Evolutionary conservation across 1,140 invertebrate species (phyloP), one percentile per base, ranked within the genome.

Genomic region (Drosophila parvula): DNA sequence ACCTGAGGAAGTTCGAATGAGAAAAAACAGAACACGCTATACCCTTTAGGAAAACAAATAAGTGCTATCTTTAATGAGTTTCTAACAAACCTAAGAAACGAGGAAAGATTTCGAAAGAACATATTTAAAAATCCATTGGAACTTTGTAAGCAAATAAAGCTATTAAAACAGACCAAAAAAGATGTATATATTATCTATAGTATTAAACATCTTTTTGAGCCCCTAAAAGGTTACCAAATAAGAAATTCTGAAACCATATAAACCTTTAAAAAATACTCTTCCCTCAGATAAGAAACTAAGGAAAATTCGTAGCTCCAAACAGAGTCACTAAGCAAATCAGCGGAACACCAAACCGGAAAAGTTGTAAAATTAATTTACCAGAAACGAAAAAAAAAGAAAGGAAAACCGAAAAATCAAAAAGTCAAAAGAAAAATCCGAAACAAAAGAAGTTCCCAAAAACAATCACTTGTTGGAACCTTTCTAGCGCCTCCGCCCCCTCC

Each of bases 351-450:
- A 59, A 22, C 55, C 53, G 58, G 61, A 80, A 69, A 50, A 56
- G 27, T 65, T 69, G 55, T 74, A 82, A 81, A 86, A 85, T 85
- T 85, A 85, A 85, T 85, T 85, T 85, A 85, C 56, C 81, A 82
- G 82, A 82, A 88, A 53, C 47, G 5, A 64, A 55, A 18, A 34
- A 58, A 7, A 38, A n/a, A 44, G 22, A 30, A 10, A 7, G 50
- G 40, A 78, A 80, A 86, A 10, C 10, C 62, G 40, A 78, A 80
- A 86, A 84, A 80, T 30, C 50, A 45, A 44, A 50, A 48, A 71
- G 30, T 44, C 11, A 40, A 58, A 65, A 41, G 30, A 44, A 70
- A 57, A 62, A 41, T n/a, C 53, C 41, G 18, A 76, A 79, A 79
- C 74, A 85, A 83, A 83, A 71, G 77, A 84, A 70, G 40, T 48